Evolutionary conservation across 2,888 invertebrate species (phyloP), one percentile per base, ranked within the genome.

Genomic region (Phasia obesa): DNA sequence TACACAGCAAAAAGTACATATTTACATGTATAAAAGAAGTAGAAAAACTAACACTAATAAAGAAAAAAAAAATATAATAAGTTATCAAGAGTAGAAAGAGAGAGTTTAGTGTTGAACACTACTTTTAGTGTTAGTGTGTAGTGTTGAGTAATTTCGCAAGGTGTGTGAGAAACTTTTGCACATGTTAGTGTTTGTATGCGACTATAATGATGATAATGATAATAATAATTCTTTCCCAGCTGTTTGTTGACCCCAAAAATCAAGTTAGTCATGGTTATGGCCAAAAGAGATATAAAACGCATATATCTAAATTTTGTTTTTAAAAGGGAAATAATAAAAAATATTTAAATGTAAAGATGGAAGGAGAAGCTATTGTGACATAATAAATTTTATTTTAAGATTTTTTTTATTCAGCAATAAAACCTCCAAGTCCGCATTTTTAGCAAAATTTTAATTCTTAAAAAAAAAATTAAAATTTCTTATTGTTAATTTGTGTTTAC

Each of bases 241-340:
- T 91, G 91, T 91, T 91, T 91, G 88, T 91, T 91, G 91, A 91
- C 91, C 91, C 91, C 91, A 90, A 89, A 90, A 57, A 38, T 87
- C 87, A 86, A 88, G 89, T 90, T 90, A 88, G 89, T 90, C 90
- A 90, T 88, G 90, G 90, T 89, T 89, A 89, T 88, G 90, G 90
- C 89, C 89, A 90, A 84, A 81, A 65, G 19, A 35, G 6, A 23
- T 25, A 51, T 13, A 67, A 65, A 65, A 21, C 21, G 17, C n/a
- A 21, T 23, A 4, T 55, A 27, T 55, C 35, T 9, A 49, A 62
- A 31, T 27, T 62, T 38, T 1, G 42, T 60, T 35, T 62, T 62
- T 47, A 25, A 25, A 70, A 77, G 25, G 47, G 38, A 71, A 64
- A 69, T 53, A 38, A 57, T 27, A 60, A 62, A 42, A 25, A 11